Evolutionary conservation across 2,888 invertebrate genomes (phyloP).

Genomic region (Tachina lurida): DNA sequence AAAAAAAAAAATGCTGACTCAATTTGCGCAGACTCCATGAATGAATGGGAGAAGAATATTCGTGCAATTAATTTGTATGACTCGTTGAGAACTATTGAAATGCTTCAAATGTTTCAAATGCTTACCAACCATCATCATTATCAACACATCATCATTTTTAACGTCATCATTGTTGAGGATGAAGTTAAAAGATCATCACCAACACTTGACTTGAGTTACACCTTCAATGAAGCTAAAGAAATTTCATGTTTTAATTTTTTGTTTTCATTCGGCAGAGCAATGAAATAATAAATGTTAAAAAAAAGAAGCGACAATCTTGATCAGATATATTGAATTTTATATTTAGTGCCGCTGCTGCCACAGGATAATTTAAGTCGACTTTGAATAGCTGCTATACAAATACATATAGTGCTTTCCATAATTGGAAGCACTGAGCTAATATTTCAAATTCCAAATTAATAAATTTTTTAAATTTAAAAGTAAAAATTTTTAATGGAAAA

Average conservation of each 20-base stretch:
- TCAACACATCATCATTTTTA: slow-evolving; percentile 40
- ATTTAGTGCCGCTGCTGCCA: not conserved
- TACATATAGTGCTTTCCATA: no score
- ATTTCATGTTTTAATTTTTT: slow-evolving; percentile 7
- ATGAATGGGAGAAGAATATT: slow-evolving; percentile 18
- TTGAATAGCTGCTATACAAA: not conserved
- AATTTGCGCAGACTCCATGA: slow-evolving; percentile 44
- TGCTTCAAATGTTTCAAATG: slow-evolving; percentile 4
- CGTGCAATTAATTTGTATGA: slow-evolving; percentile 69
- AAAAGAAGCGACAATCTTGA: slow-evolving; percentile 11
- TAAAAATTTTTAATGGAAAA: no score
- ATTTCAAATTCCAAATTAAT: no score
- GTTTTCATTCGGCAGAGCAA: not conserved
- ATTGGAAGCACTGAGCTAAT: no score
- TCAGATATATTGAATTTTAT: not conserved
- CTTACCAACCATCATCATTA: slow-evolving; percentile 3
- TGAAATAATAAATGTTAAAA: not conserved
- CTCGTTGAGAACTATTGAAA: slow-evolving; percentile 62
- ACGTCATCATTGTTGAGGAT: slow-evolving; percentile 30
- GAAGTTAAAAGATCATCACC: slow-evolving; percentile 62
- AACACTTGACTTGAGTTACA: slow-evolving; percentile 62
- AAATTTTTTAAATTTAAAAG: no score
- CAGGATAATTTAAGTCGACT: not conserved
- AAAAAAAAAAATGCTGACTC: slow-evolving; percentile 63
- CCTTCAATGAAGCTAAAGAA: slow-evolving; percentile 46